Percentiles rank a stretch among this genome's conserved stretches.
phyloP scores from a whole-genome alignment of 1,140 invertebrate genomes.

The Drosophila kurseongensis region DNA sequence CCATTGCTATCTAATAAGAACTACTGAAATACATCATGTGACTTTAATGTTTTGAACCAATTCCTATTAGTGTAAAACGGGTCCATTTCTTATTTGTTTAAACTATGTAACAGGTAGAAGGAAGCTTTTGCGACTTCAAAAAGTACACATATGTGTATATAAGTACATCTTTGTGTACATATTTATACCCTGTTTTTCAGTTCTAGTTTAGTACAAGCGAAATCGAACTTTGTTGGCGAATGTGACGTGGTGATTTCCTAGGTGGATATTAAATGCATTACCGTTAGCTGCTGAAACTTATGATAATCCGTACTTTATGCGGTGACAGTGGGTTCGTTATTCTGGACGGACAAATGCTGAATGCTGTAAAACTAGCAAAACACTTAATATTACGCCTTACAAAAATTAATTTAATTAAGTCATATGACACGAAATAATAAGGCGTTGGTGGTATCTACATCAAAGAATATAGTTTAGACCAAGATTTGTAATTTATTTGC shows the following conservation, averaged over 20 bases:
- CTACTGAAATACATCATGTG: conserved; percentile 1
- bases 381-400: not conserved
- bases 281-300: not conserved
- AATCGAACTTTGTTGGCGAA: not conserved
- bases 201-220: too few species aligned
- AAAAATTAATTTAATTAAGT: conserved; percentile 6
- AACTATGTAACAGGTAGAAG: conserved; percentile 5
- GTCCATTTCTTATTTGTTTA: too few species aligned
- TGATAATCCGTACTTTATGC: not conserved
- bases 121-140: not conserved
- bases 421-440: not conserved
- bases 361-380: not conserved
- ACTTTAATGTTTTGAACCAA: not conserved
- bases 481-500: too few species aligned
- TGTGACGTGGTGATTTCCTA: not conserved
- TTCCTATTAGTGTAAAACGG: not conserved
- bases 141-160: not conserved
- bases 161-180: not conserved
- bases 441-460: not conserved
- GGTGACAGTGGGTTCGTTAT: not conserved
- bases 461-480: too few species aligned
- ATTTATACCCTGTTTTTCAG: not conserved
- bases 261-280: not conserved
- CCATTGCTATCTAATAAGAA: not conserved
- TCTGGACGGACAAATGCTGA: not conserved